Conservation (phyloP, 2,113 vertebrate genomes). For the Arizona elegans region DNA sequence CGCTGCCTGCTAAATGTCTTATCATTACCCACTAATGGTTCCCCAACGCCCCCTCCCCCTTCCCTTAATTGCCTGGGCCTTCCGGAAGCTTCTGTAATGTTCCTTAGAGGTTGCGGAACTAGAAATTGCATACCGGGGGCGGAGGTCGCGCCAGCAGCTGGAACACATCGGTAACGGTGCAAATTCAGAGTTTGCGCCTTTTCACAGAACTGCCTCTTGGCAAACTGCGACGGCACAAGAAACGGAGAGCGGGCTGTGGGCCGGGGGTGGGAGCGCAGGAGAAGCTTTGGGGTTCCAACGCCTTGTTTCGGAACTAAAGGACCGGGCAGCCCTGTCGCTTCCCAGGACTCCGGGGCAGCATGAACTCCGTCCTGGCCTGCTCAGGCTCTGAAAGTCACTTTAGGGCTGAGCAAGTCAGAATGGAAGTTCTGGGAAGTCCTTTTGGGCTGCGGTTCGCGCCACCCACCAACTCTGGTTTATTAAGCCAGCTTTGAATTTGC, state of each 20-base stretch:
- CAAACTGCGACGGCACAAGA: conserved; percentile 47
- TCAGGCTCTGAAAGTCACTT: not conserved
- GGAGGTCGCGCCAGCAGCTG: conserved; percentile 79
- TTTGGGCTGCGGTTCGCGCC: not conserved
- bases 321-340: not conserved
- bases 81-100: conserved; percentile 75
- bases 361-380: not conserved
- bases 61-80: conserved; percentile 67
- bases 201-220: conserved; percentile 58
- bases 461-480: not conserved
- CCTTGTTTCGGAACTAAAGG: not conserved
- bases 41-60: conserved; percentile 44
- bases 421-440: not conserved
- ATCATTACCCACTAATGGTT: conserved; percentile 72
- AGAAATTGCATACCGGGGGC: conserved; percentile 86
- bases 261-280: conserved; percentile 29
- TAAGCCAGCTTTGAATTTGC: not conserved
- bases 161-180: conserved; percentile 91
- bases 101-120: conserved; percentile 66
- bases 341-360: not conserved
- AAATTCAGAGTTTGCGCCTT: conserved; percentile 45
- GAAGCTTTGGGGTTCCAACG: too few species aligned
- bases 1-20: conserved; percentile 67
- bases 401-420: not conserved
- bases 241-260: conserved; percentile 36